Conservation (phyloP, 2,888 invertebrate genomes). For the Asteroscopus sphinx region DNA sequence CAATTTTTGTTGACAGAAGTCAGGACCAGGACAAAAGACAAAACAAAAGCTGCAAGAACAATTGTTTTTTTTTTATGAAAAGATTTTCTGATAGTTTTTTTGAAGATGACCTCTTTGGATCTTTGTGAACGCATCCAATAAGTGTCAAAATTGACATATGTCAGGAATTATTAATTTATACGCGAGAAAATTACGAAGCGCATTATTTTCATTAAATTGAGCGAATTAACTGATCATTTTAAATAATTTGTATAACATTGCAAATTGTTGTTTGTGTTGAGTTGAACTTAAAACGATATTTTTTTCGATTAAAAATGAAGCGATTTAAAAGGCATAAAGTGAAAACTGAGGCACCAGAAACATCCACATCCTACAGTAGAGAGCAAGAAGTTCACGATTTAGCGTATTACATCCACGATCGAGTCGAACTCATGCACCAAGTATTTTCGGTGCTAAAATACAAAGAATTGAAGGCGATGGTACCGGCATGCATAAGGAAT, state of each 20-base stretch:
- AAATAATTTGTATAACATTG: neutral
- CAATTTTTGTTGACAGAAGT: slow-evolving; percentile 5
- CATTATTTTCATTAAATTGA: neutral
- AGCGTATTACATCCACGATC: slow-evolving; percentile 89
- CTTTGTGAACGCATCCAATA: slow-evolving; percentile 30
- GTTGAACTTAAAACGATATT: too few species aligned
- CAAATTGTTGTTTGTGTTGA: slow-evolving; percentile 4
- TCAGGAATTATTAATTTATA: neutral
- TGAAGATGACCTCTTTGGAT: neutral
- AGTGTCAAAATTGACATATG: slow-evolving; percentile 25
- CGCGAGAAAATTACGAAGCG: slow-evolving; percentile 22
- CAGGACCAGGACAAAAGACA: too few species aligned
- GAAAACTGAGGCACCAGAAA: slow-evolving; percentile 74
- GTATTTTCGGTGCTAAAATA: slow-evolving; percentile 89
- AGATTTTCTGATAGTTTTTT: neutral
- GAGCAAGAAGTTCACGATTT: slow-evolving; percentile 84
- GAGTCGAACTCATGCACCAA: slow-evolving; percentile 90
- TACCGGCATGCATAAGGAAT: slow-evolving; percentile 86
- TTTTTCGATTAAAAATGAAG: slow-evolving; percentile 49
- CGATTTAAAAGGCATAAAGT: slow-evolving; percentile 68
- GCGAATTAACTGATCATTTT: neutral
- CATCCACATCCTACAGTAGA: slow-evolving; percentile 61
- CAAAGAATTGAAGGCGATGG: slow-evolving; percentile 89
- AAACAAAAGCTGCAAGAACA: slow-evolving; percentile 7
- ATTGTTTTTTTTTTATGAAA: neutral